Evolutionary conservation across 2,113 vertebrate genomes (phyloP).

Genomic region (Lasiurus cinereus): DNA sequence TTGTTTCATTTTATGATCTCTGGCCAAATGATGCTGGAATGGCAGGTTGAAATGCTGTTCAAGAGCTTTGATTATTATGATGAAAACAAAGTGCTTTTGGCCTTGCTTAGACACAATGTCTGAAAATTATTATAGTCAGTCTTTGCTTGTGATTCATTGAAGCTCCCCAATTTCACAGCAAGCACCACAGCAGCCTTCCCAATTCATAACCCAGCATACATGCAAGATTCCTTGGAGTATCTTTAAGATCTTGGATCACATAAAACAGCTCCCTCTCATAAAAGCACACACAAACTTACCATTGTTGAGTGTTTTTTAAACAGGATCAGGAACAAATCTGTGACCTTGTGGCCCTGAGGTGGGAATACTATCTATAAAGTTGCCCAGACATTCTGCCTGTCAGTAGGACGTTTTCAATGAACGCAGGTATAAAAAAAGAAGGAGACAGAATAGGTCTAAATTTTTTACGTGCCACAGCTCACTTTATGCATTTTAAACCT

Average conservation of each 20-base stretch:
- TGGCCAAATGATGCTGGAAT: not conserved
- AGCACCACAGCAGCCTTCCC: conserved; percentile 29
- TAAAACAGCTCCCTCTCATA: conserved; percentile 86
- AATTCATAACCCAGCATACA: conserved; percentile 67
- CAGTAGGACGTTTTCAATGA: conserved; percentile 88
- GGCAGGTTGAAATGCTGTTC: conserved; percentile 70
- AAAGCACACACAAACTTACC: conserved; percentile 86
- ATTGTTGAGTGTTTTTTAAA: conserved; percentile 89
- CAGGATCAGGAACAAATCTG: conserved; percentile 89
- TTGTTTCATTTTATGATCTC: conserved; percentile 67
- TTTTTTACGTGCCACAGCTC: conserved; percentile 87
- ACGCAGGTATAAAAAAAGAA: conserved; percentile 82
- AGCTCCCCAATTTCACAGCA: conserved; percentile 58
- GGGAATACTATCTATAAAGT: conserved; percentile 91
- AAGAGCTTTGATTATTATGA: conserved; percentile 55
- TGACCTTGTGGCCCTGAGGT: conserved; percentile 90
- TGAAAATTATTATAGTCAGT: conserved; percentile 58
- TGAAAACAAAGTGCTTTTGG: conserved; percentile 65
- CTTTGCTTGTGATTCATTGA: conserved; percentile 53
- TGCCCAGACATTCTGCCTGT: conserved; percentile 88
- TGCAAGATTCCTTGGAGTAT: conserved; percentile 87
- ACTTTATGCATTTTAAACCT: conserved; percentile 86
- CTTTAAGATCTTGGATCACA: conserved; percentile 86
- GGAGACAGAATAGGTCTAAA: conserved; percentile 84
- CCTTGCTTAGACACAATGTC: conserved; percentile 34